A percentile compares a stretch with the other conserved stretches of the same genome.
phyloP scores from a whole-genome alignment of 1,140 invertebrate genomes.

The Orius insidiosus region DNA sequence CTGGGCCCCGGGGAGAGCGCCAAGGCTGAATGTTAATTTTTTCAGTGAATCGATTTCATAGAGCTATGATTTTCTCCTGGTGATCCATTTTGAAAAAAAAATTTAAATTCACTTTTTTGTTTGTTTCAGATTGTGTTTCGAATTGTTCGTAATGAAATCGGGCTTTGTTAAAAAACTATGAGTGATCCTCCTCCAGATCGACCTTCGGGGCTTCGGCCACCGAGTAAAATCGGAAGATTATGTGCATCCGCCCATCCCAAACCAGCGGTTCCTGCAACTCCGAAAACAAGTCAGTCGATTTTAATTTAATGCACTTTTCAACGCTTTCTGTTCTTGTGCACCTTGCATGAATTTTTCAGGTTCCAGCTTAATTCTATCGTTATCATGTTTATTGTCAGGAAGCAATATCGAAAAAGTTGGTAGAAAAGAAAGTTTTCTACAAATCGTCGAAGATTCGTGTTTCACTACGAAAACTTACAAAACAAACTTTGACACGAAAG shows the following conservation, averaged over 20 bases:
- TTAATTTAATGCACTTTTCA: not conserved
- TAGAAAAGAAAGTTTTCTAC: not conserved
- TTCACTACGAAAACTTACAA: no score
- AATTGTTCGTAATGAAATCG: no score
- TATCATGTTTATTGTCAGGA: not conserved
- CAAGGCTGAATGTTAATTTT: no score
- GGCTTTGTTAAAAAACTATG: no score
- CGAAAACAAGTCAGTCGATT: conserved; percentile 12
- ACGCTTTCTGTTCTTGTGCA: not conserved
- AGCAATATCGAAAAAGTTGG: not conserved
- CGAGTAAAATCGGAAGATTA: conserved; percentile 15
- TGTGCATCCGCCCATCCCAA: conserved; percentile 8
- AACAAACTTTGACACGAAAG: no score
- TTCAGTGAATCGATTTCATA: no score
- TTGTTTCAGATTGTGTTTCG: no score
- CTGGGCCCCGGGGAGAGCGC: no score
- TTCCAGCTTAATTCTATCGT: not conserved
- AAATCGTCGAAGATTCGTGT: no score
- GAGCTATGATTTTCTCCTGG: no score
- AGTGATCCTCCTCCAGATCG: conserved; percentile 1
- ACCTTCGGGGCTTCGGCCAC: conserved; percentile 13
- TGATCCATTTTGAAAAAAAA: no score
- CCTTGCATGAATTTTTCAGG: not conserved
- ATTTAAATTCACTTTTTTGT: no score
- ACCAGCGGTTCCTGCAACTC: conserved; percentile 12